These are phyloP conservation scores for Menidia menidia DNA, from an alignment of 2,797 vertebrate genomes.

Conservation along the genomic window DNA sequence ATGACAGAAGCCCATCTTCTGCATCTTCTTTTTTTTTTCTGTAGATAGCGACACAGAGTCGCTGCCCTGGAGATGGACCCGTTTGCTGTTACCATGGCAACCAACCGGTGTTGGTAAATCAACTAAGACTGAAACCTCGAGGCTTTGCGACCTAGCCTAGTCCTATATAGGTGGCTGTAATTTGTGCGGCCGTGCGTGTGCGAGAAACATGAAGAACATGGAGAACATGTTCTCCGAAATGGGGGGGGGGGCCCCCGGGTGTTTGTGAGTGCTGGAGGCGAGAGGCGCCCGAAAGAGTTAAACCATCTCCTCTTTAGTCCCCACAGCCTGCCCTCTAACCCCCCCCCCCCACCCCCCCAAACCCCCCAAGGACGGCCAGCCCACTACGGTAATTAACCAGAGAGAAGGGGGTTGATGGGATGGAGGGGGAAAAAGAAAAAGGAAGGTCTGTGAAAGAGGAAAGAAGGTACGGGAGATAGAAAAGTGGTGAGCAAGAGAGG, in stretches of 20 bases:
- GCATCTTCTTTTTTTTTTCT: not conserved
- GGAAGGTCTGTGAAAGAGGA: constrained; percentile 28
- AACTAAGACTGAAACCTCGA: not conserved
- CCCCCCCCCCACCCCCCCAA: constrained; percentile 39
- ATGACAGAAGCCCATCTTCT: not conserved
- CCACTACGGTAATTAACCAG: constrained; percentile 82
- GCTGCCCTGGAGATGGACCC: not conserved
- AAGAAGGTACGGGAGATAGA: constrained; percentile 54
- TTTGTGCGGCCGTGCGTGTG: not conserved
- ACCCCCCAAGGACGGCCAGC: constrained; percentile 67
- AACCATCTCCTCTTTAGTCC: constrained; percentile 56
- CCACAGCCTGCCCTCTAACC: constrained; percentile 58
- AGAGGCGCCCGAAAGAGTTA: constrained; percentile 54
- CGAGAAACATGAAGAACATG: not conserved
- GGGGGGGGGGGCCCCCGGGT: not conserved
- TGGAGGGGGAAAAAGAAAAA: constrained; percentile 47
- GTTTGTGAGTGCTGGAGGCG: constrained; percentile 28
- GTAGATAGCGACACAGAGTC: not conserved
- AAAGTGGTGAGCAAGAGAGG: constrained; percentile 55
- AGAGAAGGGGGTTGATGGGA: constrained; percentile 67
- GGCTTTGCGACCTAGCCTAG: not conserved
- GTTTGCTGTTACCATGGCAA: constrained; percentile 7
- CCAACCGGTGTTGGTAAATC: not conserved
- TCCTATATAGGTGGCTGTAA: not conserved
- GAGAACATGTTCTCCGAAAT: not conserved